Conservation (phyloP, 2,888 invertebrate genomes). For the Eupsilia transversa region DNA sequence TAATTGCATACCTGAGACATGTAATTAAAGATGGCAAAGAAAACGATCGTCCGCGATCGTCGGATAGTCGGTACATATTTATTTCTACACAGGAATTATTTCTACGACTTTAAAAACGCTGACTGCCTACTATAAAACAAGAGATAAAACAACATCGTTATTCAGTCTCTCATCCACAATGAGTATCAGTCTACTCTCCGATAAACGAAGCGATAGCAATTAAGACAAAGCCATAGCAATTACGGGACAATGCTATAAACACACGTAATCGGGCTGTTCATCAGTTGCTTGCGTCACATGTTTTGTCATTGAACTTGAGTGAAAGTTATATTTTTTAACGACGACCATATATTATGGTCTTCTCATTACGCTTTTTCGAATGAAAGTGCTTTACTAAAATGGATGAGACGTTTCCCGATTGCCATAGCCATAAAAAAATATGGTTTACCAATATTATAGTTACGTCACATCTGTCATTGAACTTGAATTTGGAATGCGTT, state of each 20-base stretch:
- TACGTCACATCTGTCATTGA: conserved; percentile 78
- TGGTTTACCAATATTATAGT: conserved; percentile 52
- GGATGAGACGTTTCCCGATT: conserved; percentile 57
- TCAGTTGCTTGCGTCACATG: conserved; percentile 57
- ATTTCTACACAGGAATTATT: conserved; percentile 28
- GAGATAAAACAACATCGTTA: conserved; percentile 43
- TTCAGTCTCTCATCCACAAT: conserved; percentile 50
- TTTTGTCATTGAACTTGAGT: conserved; percentile 75
- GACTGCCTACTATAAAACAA: conserved; percentile 21
- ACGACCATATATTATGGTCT: conserved; percentile 59
- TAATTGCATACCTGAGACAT: conserved; percentile 42
- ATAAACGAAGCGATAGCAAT: conserved; percentile 61
- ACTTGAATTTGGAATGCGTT: conserved; percentile 78
- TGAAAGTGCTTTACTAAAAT: conserved; percentile 75
- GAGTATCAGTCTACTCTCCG: conserved; percentile 50
- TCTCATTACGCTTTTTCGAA: conserved; percentile 64
- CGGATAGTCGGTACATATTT: conserved; percentile 3
- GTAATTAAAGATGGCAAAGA: conserved; percentile 33
- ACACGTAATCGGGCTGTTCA: conserved; percentile 58
- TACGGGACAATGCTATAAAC: conserved; percentile 61
- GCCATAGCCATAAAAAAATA: conserved; percentile 65
- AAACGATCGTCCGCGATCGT: conserved; percentile 26
- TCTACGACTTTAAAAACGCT: conserved; percentile 42
- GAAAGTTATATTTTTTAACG: conserved; percentile 73
- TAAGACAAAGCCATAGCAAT: conserved; percentile 65